Evolutionary conservation across 2,888 invertebrate species (phyloP).

Genomic region (Parnassius glacialis): DNA sequence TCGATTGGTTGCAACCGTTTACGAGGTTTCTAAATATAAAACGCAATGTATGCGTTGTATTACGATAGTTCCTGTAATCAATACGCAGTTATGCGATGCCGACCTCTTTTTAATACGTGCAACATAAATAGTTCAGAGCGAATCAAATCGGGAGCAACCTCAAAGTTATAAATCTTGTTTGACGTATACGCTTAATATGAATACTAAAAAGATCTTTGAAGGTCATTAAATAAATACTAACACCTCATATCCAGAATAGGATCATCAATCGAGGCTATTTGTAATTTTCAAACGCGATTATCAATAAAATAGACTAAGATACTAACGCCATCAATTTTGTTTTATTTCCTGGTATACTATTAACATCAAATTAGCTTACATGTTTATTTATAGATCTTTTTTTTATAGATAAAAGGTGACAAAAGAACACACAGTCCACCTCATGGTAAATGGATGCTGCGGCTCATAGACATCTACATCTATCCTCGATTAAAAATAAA

Average conservation of each 20-base stretch:
- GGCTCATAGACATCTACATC: too few relatives aligned
- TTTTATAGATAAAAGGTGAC: too few relatives aligned
- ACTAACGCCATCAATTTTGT: too few relatives aligned
- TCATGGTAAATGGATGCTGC: too few relatives aligned
- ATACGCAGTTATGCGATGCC: slow-evolving; percentile 37
- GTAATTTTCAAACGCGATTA: too few relatives aligned
- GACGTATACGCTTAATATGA: slow-evolving; percentile 12
- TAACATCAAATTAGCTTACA: too few relatives aligned
- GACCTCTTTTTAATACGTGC: slow-evolving; percentile 41
- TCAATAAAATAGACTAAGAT: too few relatives aligned
- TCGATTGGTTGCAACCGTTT: background rate
- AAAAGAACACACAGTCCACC: too few relatives aligned
- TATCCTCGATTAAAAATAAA: too few relatives aligned
- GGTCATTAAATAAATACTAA: slow-evolving; percentile 15
- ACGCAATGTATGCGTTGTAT: slow-evolving; percentile 20
- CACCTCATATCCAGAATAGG: slow-evolving; percentile 9
- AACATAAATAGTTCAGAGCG: slow-evolving; percentile 31
- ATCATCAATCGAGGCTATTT: too few relatives aligned
- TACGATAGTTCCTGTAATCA: slow-evolving; percentile 1
- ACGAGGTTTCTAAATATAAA: background rate
- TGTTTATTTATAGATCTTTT: too few relatives aligned
- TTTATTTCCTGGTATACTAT: too few relatives aligned
- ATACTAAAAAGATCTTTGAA: slow-evolving; percentile 8
- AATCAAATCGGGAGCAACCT: slow-evolving; percentile 18
- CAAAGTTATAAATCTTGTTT: slow-evolving; percentile 18